These are phyloP conservation scores for Himalopsyche anomala DNA, from an alignment of 2,888 invertebrate genomes.

Conservation along the genomic window DNA sequence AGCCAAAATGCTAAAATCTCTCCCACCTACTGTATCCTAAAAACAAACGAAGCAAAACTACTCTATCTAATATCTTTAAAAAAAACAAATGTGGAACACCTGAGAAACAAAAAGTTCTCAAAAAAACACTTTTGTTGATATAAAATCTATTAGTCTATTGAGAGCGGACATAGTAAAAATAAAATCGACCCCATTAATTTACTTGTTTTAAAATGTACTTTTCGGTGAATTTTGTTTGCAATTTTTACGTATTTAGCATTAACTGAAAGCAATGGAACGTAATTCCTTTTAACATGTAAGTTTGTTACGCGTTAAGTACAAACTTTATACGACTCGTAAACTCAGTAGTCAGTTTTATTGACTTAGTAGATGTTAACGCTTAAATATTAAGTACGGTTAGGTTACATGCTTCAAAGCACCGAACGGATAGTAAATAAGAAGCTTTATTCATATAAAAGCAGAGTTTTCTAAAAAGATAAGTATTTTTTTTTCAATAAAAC, in stretches of 20 bases:
- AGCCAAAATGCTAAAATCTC: no score
- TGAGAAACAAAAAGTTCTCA: no score
- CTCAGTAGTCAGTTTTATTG: constrained; percentile 43
- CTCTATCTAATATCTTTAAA: no score
- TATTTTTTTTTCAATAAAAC: neutral
- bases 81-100: no score
- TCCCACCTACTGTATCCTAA: no score
- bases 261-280: constrained; percentile 37
- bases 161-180: no score
- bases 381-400: constrained; percentile 39
- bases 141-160: no score
- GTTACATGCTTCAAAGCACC: constrained; percentile 27
- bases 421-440: constrained; percentile 21
- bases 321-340: constrained; percentile 36
- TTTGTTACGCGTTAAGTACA: constrained; percentile 38
- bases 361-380: constrained; percentile 46
- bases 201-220: no score
- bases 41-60: no score
- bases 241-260: neutral
- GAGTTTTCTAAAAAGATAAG: neutral
- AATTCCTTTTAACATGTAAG: constrained; percentile 43
- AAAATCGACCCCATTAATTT: no score
- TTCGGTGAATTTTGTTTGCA: neutral
- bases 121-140: no score
- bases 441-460: constrained; percentile 29